Base-by-base conservation (phyloP, 1,140 invertebrate species). In the Aleiodes sp. region DNA sequence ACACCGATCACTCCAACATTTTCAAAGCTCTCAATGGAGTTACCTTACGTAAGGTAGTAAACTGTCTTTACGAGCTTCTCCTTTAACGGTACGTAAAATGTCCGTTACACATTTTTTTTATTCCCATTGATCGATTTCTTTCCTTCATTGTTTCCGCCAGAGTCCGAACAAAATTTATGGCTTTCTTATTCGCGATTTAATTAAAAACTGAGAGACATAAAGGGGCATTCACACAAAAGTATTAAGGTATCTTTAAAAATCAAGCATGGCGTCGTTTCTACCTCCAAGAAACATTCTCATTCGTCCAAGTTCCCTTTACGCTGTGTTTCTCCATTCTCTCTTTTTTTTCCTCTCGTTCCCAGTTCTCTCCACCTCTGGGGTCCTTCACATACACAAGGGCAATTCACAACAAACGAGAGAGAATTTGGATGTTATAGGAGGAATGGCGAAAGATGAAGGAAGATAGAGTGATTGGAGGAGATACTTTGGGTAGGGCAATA, bases 401-500 rank as follows among this genome's bases (percentile, higher is more conserved):
- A 63, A 63, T 63, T 68, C 61, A 14, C 26, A 28, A 24, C 14
- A 64, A 66, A 69, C 59, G 65, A 65, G 72, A 68, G 68, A 65
- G 60, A 64, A 59, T 33, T 60, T 41, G 66, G 67, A 33, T 56
- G 66, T 46, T 43, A 56, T 41, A 68, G 57, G 56, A 46, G 62
- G 69, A 59, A 73, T 61, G 69, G 56, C 46, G 69, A 73, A 75
- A 78, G 67, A 75, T 71, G 61, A 75, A 75, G 74, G 77, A 73
- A 60, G 41, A 73, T 76, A 80, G 63, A 75, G 70, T 46, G 77
- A 74, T 74, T 75, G 73, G 59, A 70, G 56, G 72, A 77, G 76
- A 73, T 75, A 75, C 68, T 68, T 75, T 76, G 76, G 77, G 80
- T 79, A 80, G 75, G 73, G 84, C 82, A 85, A 85, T 86, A 86